These are phyloP conservation scores for Nycticryphes semicollaris DNA, from an alignment of 2,113 vertebrate genomes.

Conservation along the genomic window DNA sequence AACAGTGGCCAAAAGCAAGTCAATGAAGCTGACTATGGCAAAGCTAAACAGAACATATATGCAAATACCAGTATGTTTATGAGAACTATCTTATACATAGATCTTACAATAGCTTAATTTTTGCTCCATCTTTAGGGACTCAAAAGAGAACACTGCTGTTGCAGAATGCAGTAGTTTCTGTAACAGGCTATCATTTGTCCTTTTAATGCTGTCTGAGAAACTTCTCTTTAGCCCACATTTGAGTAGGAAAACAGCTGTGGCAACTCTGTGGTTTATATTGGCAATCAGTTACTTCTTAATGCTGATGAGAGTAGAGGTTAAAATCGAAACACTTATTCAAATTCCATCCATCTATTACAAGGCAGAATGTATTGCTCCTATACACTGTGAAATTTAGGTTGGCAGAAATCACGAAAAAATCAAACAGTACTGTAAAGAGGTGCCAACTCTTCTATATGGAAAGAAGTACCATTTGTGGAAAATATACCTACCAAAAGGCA, in stretches of 20 bases:
- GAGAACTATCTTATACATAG: neutral
- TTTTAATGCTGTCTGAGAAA: neutral
- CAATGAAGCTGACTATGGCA: neutral
- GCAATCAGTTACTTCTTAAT: constrained; percentile 16
- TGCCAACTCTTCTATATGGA: neutral
- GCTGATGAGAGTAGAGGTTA: neutral
- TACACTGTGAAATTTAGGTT: neutral
- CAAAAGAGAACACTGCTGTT: neutral
- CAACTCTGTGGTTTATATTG: neutral
- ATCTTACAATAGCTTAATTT: neutral
- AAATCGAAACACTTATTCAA: neutral
- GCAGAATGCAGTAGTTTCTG: neutral
- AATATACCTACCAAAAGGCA: neutral
- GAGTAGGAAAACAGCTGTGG: constrained; percentile 18
- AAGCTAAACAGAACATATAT: neutral
- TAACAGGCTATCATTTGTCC: neutral
- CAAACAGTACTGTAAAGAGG: neutral
- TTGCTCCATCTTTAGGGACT: neutral
- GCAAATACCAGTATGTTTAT: neutral
- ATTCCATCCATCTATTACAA: neutral
- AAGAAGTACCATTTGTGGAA: neutral
- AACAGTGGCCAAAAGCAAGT: neutral
- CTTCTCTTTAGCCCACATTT: neutral
- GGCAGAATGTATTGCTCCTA: neutral
- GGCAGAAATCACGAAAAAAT: neutral